These are phyloP conservation scores for Apodemus agrarius DNA, from an alignment of 2,797 vertebrate genomes.

Conservation along the genomic window DNA sequence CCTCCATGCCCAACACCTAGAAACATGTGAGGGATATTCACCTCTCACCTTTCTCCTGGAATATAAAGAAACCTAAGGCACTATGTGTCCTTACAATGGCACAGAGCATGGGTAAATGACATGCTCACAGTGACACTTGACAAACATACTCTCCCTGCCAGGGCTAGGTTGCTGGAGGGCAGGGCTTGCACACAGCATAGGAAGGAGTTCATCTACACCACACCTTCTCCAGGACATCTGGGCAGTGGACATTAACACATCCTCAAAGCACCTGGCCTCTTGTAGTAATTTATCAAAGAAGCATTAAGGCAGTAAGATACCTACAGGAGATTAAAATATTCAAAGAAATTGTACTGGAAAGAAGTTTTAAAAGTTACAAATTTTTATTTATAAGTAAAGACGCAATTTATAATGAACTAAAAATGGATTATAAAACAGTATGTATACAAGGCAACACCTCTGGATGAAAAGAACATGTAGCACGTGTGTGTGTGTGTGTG, in stretches of 20 bases:
- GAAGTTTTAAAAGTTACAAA: background rate
- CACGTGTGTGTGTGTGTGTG: background rate
- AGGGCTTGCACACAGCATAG: background rate
- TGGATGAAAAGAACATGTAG: constrained; percentile 34
- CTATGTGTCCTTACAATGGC: background rate
- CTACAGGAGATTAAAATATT: background rate
- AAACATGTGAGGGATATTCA: constrained; percentile 12
- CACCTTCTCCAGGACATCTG: background rate
- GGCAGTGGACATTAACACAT: background rate
- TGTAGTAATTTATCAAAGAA: constrained; percentile 3
- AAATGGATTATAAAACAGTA: background rate
- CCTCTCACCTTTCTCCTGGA: constrained; percentile 8
- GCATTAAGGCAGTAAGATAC: constrained; percentile 35
- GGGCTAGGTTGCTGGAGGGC: background rate
- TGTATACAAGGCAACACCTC: constrained; percentile 14
- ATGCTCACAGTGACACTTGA: background rate
- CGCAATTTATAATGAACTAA: constrained; percentile 21
- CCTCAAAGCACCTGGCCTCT: background rate
- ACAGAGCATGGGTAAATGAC: background rate
- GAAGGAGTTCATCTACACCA: background rate
- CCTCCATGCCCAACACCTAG: background rate
- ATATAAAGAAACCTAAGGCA: constrained; percentile 54
- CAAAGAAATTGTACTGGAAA: background rate
- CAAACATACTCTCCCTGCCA: background rate
- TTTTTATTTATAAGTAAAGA: constrained; percentile 48